Conservation (phyloP, 2,888 invertebrate species). For the Chalcosyrphus nemorum region DNA sequence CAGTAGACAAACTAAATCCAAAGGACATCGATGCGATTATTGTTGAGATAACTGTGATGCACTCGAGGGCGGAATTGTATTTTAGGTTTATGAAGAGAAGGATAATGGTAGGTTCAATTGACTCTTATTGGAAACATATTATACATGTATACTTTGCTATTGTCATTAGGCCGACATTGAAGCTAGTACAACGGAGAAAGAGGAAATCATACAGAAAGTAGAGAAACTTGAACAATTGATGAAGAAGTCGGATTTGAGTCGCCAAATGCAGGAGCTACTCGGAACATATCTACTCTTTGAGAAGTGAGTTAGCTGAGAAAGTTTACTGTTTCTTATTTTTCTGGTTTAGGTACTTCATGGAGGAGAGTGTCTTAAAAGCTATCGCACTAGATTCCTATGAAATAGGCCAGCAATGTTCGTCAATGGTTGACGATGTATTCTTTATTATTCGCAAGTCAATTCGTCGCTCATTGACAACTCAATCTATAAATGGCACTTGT, state of each 20-base stretch:
- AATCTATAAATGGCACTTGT: conserved; percentile 97
- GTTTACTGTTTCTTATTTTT: too few species aligned
- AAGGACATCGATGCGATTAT: conserved; percentile 93
- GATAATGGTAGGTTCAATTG: conserved; percentile 85
- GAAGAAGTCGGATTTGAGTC: conserved; percentile 87
- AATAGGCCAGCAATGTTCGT: conserved; percentile 90
- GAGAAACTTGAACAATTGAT: conserved; percentile 86
- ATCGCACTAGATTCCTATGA: conserved; percentile 90
- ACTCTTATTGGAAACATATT: background rate
- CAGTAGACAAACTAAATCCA: conserved; percentile 87
- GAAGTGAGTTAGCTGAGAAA: conserved; percentile 84
- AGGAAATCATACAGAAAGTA: conserved; percentile 82
- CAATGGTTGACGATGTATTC: conserved; percentile 98
- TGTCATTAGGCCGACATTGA: conserved; percentile 88
- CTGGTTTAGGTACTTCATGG: conserved; percentile 95
- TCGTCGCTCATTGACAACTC: conserved; percentile 94
- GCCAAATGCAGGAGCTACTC: conserved; percentile 91
- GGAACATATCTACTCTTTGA: conserved; percentile 95
- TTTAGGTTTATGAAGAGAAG: conserved; percentile 92
- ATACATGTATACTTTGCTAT: too few species aligned
- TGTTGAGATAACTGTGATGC: conserved; percentile 95
- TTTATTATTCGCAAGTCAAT: conserved; percentile 98
- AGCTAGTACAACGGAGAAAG: conserved; percentile 83
- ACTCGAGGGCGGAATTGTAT: conserved; percentile 95
- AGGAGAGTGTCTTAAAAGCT: conserved; percentile 96